These are phyloP conservation scores for Hippopotamyrus pictus DNA, from an alignment of 2,797 vertebrate genomes.

Conservation along the genomic window DNA sequence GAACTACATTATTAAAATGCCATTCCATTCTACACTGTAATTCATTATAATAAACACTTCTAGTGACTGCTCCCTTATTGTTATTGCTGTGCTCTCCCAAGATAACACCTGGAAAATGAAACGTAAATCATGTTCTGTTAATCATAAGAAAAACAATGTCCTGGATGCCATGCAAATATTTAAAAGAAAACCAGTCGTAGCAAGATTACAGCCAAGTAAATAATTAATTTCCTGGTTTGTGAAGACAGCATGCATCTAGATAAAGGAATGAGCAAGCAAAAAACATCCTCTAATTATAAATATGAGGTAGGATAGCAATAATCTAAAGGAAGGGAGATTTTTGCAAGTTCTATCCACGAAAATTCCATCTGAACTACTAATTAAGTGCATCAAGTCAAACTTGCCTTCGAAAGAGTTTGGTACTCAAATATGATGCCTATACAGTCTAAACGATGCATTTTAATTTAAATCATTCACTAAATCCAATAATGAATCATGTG, in stretches of 20 bases:
- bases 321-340: neutral
- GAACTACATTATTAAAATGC: neutral
- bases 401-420: neutral
- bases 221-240: conserved; percentile 10
- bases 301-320: neutral
- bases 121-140: neutral
- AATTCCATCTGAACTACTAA: neutral
- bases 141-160: conserved; percentile 5
- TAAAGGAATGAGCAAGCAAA: neutral
- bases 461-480: neutral
- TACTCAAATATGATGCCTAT: neutral
- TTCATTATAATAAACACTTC: neutral
- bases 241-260: neutral
- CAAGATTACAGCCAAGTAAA: conserved; percentile 6
- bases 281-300: neutral
- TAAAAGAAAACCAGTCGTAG: neutral
- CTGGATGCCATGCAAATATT: neutral
- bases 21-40: neutral
- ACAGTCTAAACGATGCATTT: neutral
- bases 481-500: neutral
- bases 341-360: neutral
- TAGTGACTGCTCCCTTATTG: neutral
- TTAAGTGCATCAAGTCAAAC: neutral
- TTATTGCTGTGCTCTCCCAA: neutral
- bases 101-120: conserved; percentile 1